Evolutionary conservation across 1,140 invertebrate species (phyloP), one percentile per base, ranked within the genome.

Genomic region (Tetragnatha versicolor): DNA sequence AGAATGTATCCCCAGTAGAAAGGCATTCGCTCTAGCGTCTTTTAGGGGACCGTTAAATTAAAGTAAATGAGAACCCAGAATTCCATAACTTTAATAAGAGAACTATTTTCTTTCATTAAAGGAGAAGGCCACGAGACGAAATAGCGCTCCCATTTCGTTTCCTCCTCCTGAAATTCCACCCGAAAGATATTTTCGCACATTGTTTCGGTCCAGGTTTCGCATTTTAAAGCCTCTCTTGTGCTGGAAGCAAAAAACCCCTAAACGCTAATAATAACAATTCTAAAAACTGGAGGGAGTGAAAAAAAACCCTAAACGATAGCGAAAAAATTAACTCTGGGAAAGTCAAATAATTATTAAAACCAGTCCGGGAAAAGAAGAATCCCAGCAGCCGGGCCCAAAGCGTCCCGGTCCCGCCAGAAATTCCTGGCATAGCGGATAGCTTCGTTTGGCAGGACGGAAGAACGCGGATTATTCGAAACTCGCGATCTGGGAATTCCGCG

Each of bases 281-380:
- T 63, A 63, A 63, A 20, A 68, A 68, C 42, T 9, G 6, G 5
- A 51, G 1, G 22, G 20, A 39, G 9, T 9, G 35, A 39, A 39
- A 61, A 22, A 39, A 58, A 31, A 58, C n/a, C 31, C 31, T n/a
- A 58, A 33, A 58, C 14, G 39, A 33, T 14, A 33, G 29, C 27
- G 29, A 35, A 75, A 51, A 51, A 75, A 63, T 61, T 63, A 75
- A 61, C 39, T 75, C 63, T 75, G 47, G 17, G 42, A 47, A 49
- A 75, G 72, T 75, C 72, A 51, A 61, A 75, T 75, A 75, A 75
- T 75, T 75, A 75, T 75, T 75, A 75, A 75, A 75, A 75, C 55
- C 72, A 60, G 66, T 69, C 66, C 20, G 69, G 22, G n/a, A n/a
- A 73, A 73, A 60, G 39, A 73, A 45, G 37, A 73, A 45, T 39